Conservation (phyloP, 2,113 vertebrate genomes). For the Cryptomyrus ogoouensis region DNA sequence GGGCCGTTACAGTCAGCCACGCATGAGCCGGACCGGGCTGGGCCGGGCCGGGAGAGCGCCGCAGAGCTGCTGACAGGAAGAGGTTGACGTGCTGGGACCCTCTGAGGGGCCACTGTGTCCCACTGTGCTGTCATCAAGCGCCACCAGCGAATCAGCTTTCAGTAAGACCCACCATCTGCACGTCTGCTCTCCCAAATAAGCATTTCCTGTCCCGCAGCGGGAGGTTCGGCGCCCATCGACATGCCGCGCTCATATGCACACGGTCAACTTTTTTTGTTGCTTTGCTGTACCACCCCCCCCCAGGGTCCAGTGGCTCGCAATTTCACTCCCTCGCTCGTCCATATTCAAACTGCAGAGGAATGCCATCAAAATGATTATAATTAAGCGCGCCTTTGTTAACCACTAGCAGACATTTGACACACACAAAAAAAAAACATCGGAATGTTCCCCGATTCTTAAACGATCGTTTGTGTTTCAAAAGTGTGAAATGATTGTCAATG, state of each 20-base stretch:
- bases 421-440: background rate
- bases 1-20: background rate
- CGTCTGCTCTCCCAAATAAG: background rate
- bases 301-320: background rate
- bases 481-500: background rate
- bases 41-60: background rate
- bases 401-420: background rate
- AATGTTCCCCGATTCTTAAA: background rate
- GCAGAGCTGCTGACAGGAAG: background rate
- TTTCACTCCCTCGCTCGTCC: background rate
- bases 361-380: background rate
- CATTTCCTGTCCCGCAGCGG: background rate
- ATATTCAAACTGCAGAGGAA: background rate
- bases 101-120: background rate
- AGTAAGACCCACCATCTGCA: background rate
- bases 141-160: background rate
- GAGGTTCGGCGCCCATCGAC: background rate
- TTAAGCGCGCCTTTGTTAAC: background rate
- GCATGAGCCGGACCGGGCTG: background rate
- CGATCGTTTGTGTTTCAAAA: background rate
- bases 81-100: background rate
- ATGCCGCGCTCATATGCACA: background rate
- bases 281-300: background rate
- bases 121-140: background rate
- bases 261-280: background rate